Conservation (phyloP, 2,888 invertebrate species). For the Strigamia transsilvanica region DNA sequence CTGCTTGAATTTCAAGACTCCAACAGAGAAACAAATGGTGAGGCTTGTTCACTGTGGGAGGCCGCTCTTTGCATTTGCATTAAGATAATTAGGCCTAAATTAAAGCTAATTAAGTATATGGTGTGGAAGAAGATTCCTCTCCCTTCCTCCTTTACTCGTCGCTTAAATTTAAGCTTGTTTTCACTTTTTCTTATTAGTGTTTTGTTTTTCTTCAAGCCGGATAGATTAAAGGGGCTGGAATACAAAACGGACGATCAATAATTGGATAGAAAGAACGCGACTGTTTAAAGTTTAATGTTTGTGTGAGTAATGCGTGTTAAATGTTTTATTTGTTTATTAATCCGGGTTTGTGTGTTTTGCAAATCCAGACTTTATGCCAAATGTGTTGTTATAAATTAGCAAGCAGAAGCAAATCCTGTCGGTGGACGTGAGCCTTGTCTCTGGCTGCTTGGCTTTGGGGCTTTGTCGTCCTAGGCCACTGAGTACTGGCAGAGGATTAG, state of each 20-base stretch:
- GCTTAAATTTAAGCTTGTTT: slow-evolving; percentile 49
- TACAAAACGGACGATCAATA: slow-evolving; percentile 1
- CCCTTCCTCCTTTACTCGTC: slow-evolving; percentile 27
- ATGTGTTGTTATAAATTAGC: slow-evolving; percentile 48
- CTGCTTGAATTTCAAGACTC: slow-evolving; percentile 46
- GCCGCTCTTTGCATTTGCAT: slow-evolving; percentile 49
- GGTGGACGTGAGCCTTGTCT: slow-evolving; percentile 42
- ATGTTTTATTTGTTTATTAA: slow-evolving; percentile 25
- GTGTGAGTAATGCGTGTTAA: slow-evolving; percentile 4
- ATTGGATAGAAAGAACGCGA: neutral
- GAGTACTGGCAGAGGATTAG: slow-evolving; percentile 46
- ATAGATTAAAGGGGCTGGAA: slow-evolving; percentile 12
- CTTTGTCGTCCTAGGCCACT: slow-evolving; percentile 43
- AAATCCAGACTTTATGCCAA: slow-evolving; percentile 43
- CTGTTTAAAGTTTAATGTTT: neutral
- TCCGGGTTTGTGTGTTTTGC: slow-evolving; percentile 32
- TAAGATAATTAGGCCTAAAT: slow-evolving; percentile 49
- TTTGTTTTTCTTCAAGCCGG: slow-evolving; percentile 22
- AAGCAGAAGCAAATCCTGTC: slow-evolving; percentile 37
- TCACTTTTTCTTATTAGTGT: slow-evolving; percentile 49
- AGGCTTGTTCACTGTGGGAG: slow-evolving; percentile 48
- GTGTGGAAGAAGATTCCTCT: slow-evolving; percentile 41
- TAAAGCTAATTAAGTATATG: slow-evolving; percentile 49
- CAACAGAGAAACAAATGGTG: slow-evolving; percentile 46
- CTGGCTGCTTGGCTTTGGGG: slow-evolving; percentile 45